Evolutionary conservation across 2,797 vertebrate genomes (phyloP).

Genomic region (Hyperoplus immaculatus): DNA sequence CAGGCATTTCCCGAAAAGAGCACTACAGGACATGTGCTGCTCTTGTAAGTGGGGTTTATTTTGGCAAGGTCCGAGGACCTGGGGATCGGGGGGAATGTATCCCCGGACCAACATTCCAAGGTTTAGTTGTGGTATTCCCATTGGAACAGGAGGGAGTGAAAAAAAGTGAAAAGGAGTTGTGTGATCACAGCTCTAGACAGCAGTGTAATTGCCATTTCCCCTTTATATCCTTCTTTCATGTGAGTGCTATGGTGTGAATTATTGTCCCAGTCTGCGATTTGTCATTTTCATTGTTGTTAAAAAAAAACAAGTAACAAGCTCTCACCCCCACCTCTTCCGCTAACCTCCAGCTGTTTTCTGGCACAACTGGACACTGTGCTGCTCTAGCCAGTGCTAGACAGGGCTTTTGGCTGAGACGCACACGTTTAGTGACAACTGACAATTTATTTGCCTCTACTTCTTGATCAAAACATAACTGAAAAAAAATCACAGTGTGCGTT

Average conservation of each 20-base stretch:
- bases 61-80: slow-evolving; percentile 79
- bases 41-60: slow-evolving; percentile 84
- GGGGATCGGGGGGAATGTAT: slow-evolving; percentile 53
- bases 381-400: slow-evolving; percentile 36
- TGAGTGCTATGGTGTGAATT: slow-evolving; percentile 74
- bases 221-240: slow-evolving; percentile 67
- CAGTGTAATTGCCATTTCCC: slow-evolving; percentile 65
- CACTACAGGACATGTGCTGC: slow-evolving; percentile 82
- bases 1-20: slow-evolving; percentile 85
- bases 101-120: slow-evolving; percentile 82
- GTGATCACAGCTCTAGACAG: slow-evolving; percentile 70
- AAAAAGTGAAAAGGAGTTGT: slow-evolving; percentile 72
- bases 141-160: slow-evolving; percentile 68
- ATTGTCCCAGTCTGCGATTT: slow-evolving; percentile 66
- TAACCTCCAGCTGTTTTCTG: slow-evolving; percentile 52
- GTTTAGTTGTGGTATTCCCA: slow-evolving; percentile 82
- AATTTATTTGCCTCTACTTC: no score
- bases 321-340: slow-evolving; percentile 34
- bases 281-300: slow-evolving; percentile 66
- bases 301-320: slow-evolving; percentile 31
- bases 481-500: background rate
- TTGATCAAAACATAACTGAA: no score
- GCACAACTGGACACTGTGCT: slow-evolving; percentile 50
- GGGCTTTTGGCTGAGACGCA: slow-evolving; percentile 12
- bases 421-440: slow-evolving; percentile 7